Evolutionary conservation across 2,113 vertebrate genomes (phyloP), one percentile per base, ranked within the genome.

Genomic region (Ophthalmotilapia sp.): DNA sequence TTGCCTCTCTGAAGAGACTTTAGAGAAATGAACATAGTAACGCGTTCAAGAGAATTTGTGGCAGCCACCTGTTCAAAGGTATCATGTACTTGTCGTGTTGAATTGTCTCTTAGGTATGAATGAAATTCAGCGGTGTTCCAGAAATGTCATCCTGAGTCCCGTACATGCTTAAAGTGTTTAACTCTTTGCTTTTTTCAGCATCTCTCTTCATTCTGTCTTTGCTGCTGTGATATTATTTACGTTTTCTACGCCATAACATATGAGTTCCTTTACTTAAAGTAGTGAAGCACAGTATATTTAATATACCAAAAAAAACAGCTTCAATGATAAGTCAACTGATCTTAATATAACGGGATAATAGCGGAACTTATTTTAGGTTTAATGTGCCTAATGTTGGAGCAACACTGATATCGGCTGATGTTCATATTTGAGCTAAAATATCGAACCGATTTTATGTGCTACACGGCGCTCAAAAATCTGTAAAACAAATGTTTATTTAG

Each of bases 11-110:
- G 26, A 31, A 49, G 42, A 77, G 70, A 77, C 70, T 77, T 75
- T 49, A 49, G 42, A 49, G 42, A 77, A 75, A 75, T 29, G 42
- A 75, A 49, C 38, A 45, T 3, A 26, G 68, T 6, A 15, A 21
- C 70, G 31, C 15, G 23, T 31, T 77, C 42, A 49, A 77, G 42
- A 31, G 42, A 77, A 77, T 77, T 31, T 49, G 23, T 77, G 42
- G 70, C 15, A 77, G 47, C 42, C 42, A 49, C 70, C 70, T 49
- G 70, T 77, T 49, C 70, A 77, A 77, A 77, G 70, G 70, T 77
- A 77, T 77, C 42, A 31, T 77, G 70, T 49, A 49, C 70, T 29
- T 77, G 42, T 77, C 70, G 4, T 77, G 42, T 77, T 49, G 70
- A 49, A 77, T 49, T 77, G 70, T 77, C 42, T 77, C 23, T 77